phyloP scores from a whole-genome alignment of 2,888 invertebrate species.

The Drosophila subquinaria region DNA sequence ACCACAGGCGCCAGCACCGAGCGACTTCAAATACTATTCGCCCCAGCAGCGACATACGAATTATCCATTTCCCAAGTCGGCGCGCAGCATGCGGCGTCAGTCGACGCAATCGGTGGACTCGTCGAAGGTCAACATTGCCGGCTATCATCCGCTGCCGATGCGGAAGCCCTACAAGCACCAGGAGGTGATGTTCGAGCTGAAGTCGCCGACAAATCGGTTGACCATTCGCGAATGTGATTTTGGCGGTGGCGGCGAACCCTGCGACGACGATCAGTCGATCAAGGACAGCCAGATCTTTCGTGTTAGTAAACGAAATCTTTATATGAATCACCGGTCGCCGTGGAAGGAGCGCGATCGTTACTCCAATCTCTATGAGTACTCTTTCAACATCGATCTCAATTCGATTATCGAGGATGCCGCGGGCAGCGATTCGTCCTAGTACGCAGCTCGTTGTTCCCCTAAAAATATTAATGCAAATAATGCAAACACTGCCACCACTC shows the following conservation, averaged over 20 bases:
- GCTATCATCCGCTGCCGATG: conserved; percentile 84
- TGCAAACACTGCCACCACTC: conserved; percentile 58
- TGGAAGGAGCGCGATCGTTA: conserved; percentile 85
- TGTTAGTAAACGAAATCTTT: conserved; percentile 86
- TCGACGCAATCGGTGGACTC: conserved; percentile 85
- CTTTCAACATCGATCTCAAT: conserved; percentile 86
- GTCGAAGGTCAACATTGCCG: conserved; percentile 82
- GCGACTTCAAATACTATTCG: conserved; percentile 85
- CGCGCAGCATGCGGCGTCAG: conserved; percentile 84
- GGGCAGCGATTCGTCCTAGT: conserved; percentile 86
- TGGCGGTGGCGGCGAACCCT: conserved; percentile 86
- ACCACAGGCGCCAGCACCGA: conserved; percentile 84
- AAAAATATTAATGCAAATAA: conserved; percentile 26
- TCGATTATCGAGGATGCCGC: conserved; percentile 86
- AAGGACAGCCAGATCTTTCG: conserved; percentile 86
- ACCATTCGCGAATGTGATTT: conserved; percentile 86
- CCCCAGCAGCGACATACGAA: conserved; percentile 85
- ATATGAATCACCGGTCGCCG: conserved; percentile 85
- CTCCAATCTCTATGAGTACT: conserved; percentile 86
- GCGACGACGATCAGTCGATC: conserved; percentile 85
- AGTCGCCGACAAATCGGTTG: conserved; percentile 85
- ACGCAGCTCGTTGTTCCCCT: conserved; percentile 72
- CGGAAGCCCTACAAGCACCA: conserved; percentile 84
- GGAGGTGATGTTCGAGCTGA: conserved; percentile 85
- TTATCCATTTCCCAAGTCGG: conserved; percentile 85